Evolutionary conservation across 2,797 vertebrate species (phyloP).

Genomic region (Rhinogobio ventralis): DNA sequence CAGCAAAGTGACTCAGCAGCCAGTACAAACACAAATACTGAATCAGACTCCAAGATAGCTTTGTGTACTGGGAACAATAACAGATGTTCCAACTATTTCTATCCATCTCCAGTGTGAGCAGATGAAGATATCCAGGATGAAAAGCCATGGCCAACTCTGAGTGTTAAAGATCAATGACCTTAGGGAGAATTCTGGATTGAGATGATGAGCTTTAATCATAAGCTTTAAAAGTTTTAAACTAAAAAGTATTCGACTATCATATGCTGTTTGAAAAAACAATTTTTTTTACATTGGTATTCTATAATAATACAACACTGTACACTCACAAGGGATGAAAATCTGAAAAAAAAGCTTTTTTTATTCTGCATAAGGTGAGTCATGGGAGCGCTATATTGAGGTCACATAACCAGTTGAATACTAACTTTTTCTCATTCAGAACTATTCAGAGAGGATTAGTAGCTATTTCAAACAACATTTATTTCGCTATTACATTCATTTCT

Average conservation of each 20-base stretch:
- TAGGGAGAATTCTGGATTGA: neutral
- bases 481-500: neutral
- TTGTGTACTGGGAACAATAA: constrained; percentile 44
- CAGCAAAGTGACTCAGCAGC: constrained; percentile 40
- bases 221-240: neutral
- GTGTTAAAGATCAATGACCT: constrained; percentile 2
- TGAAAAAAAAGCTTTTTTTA: neutral
- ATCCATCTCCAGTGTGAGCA: constrained; percentile 13
- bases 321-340: neutral
- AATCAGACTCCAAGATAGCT: constrained; percentile 24
- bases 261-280: neutral
- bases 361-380: too few relatives aligned
- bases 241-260: neutral
- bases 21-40: constrained; percentile 35
- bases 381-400: neutral
- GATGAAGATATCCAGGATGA: constrained; percentile 19
- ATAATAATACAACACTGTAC: too few relatives aligned
- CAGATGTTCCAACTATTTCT: constrained; percentile 21
- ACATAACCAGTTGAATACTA: neutral
- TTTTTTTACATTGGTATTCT: too few relatives aligned
- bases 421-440: neutral
- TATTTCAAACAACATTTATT: neutral
- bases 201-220: neutral
- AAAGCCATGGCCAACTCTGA: neutral
- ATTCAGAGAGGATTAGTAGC: neutral